Base-by-base conservation (phyloP, 2,888 invertebrate genomes). In the Drosophila quasianomalipes region DNA sequence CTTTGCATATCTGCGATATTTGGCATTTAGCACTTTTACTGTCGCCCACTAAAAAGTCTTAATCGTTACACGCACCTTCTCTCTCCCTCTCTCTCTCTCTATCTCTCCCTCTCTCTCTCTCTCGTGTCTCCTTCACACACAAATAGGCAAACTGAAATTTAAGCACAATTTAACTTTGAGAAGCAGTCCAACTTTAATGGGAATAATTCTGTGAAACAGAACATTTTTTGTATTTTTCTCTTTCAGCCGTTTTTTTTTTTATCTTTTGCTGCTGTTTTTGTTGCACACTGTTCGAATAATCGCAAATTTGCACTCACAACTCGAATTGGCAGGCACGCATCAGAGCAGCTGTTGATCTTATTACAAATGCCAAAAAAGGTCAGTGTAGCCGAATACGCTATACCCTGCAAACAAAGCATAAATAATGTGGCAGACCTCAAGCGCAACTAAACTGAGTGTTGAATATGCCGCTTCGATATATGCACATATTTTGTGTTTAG, bases 261-360 rank as follows among this genome's bases (percentile, higher is more conserved):
- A n/a, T 30, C 31, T 44, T 49, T 73, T 12, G 28, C n/a, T 47
- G 51, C 14, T 35, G 31, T 30, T 51, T 47, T 22, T 74, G 61
- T 44, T 58, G 28, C 28, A 41, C 30, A 28, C 35, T 74, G 63
- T 44, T 68, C 62, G 35, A 51, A 51, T 62, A 64, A 63, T 74
- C 57, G 66, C 57, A 57, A 60, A 65, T 66, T 74, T 74, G 70
- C 76, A 70, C 64, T 72, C 53, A 61, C 78, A 64, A 51, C 57
- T 77, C 55, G 49, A 63, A 70, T 70, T 62, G 64, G 31, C 58
- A 37, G 61, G 30, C 64, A 64, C 60, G 58, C 62, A 74, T 54
- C 51, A 35, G 41, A 49, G 70, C 74, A 75, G 60, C 57, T 76
- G 64, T 54, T 75, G 64, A 70, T 51, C 54, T 57, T 60, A 54